Base-by-base conservation (phyloP, 2,113 vertebrate species). In the Vombatus ursinus region DNA sequence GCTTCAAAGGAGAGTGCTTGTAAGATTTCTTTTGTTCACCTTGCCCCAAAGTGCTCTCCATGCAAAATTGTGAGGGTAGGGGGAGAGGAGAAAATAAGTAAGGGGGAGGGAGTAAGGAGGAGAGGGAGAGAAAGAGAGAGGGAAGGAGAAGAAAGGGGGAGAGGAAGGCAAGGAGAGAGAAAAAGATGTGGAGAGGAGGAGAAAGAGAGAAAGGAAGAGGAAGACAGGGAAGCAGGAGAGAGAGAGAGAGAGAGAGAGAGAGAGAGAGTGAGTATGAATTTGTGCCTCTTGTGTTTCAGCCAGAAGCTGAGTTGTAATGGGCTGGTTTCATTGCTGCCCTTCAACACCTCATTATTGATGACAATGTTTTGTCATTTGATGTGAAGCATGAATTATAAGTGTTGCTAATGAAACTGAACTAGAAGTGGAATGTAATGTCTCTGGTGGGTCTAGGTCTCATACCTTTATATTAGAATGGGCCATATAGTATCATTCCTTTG, bases 261-360 rank as follows among this genome's bases (percentile, higher is more conserved):
- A 68, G 28, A 14, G 28, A 61, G 28, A 31, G 28, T 31, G 54
- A 61, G 3, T 1, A 57, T 61, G 37, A 77, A 77, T 77, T 14
- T 14, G 12, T 68, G 31, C 37, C n/a, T 90, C 28, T 95, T 90
- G 37, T 95, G 16, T 68, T 92, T 91, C 93, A 94, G 47, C 31
- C 2, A n/a, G 61, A 93, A 47, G 48, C 8, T 44, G 77, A 91
- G 28, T 50, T 53, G 25, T 57, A 7, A n/a, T 25, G 77, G 51
- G 28, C 24, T 24, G 54, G 47, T 47, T 90, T 95, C 52, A 57
- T 68, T 53, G 48, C 89, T 95, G 91, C 44, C 92, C 94, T 50
- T 92, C 48, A 57, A 53, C 52, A 51, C 52, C 52, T 68, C 91
- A 16, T 93, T 49, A 48, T 3, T 50, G 57, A 94, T 28, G 51